Conservation (phyloP, 2,113 vertebrate species). For the Chunga burmeisteri region DNA sequence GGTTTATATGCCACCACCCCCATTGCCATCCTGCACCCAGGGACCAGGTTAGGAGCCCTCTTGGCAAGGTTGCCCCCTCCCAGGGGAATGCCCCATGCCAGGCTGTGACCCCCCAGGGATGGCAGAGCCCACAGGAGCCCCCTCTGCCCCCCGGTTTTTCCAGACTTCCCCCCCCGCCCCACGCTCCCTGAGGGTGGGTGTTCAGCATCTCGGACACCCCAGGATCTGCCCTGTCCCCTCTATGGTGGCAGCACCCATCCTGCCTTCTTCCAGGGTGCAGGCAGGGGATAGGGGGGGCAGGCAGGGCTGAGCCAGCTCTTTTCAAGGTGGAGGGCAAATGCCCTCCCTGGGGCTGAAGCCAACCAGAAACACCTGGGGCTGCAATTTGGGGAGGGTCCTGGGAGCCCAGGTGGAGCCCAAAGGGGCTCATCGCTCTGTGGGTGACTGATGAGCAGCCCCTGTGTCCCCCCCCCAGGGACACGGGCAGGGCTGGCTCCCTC, state of each 20-base stretch:
- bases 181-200: accelerated
- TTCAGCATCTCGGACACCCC: background rate
- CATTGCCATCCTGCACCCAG: background rate
- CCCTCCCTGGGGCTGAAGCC: background rate
- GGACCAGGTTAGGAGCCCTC: background rate
- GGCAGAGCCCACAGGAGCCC: background rate
- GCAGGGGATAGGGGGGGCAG: background rate
- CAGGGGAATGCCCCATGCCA: background rate
- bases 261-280: background rate
- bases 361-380: background rate
- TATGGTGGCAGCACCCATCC: no score
- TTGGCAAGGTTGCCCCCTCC: background rate
- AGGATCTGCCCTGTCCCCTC: no score
- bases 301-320: background rate
- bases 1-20: background rate
- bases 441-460: background rate
- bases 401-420: background rate
- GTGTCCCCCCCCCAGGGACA: background rate
- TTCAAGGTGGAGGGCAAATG: background rate
- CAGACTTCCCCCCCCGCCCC: background rate
- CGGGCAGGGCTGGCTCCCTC: background rate
- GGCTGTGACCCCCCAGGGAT: background rate
- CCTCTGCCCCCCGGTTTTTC: background rate
- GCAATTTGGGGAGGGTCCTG: background rate
- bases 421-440: background rate